These are phyloP conservation scores for Chrysemys picta DNA, from an alignment of 2,113 vertebrate genomes.

Conservation along the genomic window DNA sequence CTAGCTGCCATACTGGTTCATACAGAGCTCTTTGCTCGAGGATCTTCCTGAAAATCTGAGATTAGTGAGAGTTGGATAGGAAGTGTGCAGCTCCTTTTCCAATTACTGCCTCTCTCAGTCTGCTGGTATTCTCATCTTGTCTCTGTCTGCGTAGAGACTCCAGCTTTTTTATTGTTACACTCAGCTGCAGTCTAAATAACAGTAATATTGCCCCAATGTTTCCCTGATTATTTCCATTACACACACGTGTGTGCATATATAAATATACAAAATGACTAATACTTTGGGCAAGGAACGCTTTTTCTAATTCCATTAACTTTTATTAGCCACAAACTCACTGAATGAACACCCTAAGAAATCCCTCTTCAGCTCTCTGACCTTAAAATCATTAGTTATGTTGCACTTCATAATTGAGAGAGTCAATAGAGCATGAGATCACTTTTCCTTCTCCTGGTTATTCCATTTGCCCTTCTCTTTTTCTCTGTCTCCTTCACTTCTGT, in stretches of 20 bases:
- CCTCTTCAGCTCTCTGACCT: not conserved
- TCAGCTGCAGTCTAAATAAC: not conserved
- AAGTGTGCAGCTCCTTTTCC: not conserved
- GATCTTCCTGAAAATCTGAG: not conserved
- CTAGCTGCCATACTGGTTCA: not conserved
- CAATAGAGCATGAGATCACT: not conserved
- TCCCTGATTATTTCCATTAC: not conserved
- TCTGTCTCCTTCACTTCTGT: not conserved
- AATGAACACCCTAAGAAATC: not conserved
- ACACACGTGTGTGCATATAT: not conserved
- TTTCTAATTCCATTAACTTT: not conserved
- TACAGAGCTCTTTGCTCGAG: not conserved
- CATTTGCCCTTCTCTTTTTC: not conserved
- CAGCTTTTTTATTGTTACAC: not conserved
- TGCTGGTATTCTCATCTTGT: not conserved
- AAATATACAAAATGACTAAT: not conserved
- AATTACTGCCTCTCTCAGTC: not conserved
- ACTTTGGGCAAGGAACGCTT: rapidly evolving
- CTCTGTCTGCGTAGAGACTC: not conserved
- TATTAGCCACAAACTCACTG: not conserved
- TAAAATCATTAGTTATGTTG: not conserved
- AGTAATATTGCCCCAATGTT: not conserved
- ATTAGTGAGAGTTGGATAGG: not conserved
- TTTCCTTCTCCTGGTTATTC: not conserved
- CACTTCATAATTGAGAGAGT: conserved; percentile 4